These are phyloP conservation scores for Nebria salina DNA, from an alignment of 2,888 invertebrate species.

Conservation along the genomic window DNA sequence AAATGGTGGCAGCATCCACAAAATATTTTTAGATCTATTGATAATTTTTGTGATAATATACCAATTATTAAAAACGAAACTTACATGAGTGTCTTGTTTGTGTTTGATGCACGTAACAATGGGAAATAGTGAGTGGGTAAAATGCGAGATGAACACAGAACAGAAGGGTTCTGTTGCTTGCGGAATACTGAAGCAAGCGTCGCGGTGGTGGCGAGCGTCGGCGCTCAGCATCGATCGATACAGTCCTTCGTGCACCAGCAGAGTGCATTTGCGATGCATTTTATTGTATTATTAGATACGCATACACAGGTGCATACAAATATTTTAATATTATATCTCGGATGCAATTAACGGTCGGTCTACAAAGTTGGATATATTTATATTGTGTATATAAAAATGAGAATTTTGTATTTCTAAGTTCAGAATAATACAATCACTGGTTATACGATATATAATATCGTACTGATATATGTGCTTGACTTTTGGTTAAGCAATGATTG, in stretches of 20 bases:
- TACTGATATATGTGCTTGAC: too few relatives aligned
- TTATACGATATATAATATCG: too few relatives aligned
- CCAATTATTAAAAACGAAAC: background rate
- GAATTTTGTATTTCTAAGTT: too few relatives aligned
- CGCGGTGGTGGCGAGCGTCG: slow-evolving; percentile 11
- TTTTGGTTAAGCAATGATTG: too few relatives aligned
- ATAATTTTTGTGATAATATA: background rate
- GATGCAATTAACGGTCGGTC: background rate
- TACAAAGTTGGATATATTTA: too few relatives aligned
- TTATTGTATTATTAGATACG: slow-evolving; percentile 1
- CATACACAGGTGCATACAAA: background rate
- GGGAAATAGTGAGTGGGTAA: background rate
- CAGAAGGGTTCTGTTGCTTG: background rate
- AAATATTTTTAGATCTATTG: too few relatives aligned
- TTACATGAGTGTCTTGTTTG: background rate
- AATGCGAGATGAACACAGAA: background rate
- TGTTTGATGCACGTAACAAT: background rate
- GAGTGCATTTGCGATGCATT: slow-evolving; percentile 7
- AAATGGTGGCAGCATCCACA: too few relatives aligned
- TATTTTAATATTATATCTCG: background rate
- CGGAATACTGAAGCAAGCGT: background rate
- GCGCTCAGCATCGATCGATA: slow-evolving; percentile 13
- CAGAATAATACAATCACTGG: too few relatives aligned
- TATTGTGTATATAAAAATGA: too few relatives aligned
- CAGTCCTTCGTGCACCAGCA: slow-evolving; percentile 11